phyloP scores from a whole-genome alignment of 1,140 invertebrate species.

The Diprion similis region DNA sequence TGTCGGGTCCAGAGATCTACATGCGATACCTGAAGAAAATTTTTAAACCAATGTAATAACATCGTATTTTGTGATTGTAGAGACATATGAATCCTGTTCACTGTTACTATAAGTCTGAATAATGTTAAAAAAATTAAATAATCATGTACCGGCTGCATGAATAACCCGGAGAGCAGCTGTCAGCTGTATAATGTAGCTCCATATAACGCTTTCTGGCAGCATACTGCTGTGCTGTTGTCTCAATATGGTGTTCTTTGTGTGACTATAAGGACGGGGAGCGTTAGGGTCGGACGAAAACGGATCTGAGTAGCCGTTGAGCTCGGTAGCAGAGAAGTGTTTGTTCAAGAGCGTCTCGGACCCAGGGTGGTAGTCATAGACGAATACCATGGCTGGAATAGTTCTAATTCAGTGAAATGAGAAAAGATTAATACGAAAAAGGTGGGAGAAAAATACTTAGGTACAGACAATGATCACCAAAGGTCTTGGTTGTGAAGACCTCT shows the following conservation, averaged over 20 bases:
- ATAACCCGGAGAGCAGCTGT: constrained; percentile 92
- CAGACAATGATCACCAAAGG: constrained; percentile 94
- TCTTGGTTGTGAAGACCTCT: constrained; percentile 95
- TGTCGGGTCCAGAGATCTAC: constrained; percentile 85
- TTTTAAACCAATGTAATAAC: neutral
- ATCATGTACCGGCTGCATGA: constrained; percentile 76
- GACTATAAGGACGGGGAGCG: constrained; percentile 81
- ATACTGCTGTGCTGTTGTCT: constrained; percentile 74
- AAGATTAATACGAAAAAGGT: neutral
- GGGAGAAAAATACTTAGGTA: constrained; percentile 36
- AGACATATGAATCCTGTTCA: constrained; percentile 1
- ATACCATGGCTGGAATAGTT: constrained; percentile 82
- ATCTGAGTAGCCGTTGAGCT: constrained; percentile 78
- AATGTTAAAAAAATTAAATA: constrained; percentile 5
- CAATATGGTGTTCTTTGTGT: constrained; percentile 81
- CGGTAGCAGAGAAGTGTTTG: constrained; percentile 80
- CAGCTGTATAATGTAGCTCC: constrained; percentile 95
- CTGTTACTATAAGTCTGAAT: constrained; percentile 9
- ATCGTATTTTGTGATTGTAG: neutral
- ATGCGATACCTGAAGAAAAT: constrained; percentile 64
- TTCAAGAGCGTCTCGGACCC: constrained; percentile 86
- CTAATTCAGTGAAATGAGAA: constrained; percentile 24
- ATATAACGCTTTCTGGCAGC: constrained; percentile 90
- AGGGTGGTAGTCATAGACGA: constrained; percentile 96
- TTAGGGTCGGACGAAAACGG: constrained; percentile 85